phyloP scores from a whole-genome alignment of 2,888 invertebrate species.

The Cepaea hortensis region DNA sequence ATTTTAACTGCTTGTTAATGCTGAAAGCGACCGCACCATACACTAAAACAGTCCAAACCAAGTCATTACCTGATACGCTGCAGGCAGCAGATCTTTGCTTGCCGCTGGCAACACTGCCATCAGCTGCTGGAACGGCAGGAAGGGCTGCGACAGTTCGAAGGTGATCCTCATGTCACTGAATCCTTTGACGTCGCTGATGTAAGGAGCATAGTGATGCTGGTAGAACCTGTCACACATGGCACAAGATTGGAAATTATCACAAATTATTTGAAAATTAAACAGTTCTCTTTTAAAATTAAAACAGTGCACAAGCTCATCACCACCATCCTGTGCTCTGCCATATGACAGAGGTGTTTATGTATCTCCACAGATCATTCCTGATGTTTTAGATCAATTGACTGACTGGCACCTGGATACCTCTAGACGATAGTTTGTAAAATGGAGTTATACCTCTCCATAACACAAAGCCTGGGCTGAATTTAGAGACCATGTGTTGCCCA shows the following conservation, averaged over 20 bases:
- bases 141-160: conserved; percentile 90
- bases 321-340: no score
- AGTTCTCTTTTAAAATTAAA: neutral
- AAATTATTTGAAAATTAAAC: neutral
- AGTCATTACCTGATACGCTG: conserved; percentile 84
- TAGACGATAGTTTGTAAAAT: no score
- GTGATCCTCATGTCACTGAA: conserved; percentile 85
- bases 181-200: conserved; percentile 91
- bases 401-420: no score
- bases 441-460: no score
- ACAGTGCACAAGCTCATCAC: neutral
- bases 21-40: no score
- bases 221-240: conserved; percentile 79
- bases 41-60: no score
- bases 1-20: no score
- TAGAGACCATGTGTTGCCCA: no score
- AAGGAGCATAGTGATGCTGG: conserved; percentile 97
- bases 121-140: conserved; percentile 94
- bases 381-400: no score
- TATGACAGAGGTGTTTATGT: no score
- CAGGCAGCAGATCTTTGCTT: conserved; percentile 93
- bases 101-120: conserved; percentile 99
- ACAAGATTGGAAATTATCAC: neutral
- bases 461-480: no score
- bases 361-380: no score